Base-by-base conservation (phyloP, 2,888 invertebrate species). In the Acrobasis consociella region DNA sequence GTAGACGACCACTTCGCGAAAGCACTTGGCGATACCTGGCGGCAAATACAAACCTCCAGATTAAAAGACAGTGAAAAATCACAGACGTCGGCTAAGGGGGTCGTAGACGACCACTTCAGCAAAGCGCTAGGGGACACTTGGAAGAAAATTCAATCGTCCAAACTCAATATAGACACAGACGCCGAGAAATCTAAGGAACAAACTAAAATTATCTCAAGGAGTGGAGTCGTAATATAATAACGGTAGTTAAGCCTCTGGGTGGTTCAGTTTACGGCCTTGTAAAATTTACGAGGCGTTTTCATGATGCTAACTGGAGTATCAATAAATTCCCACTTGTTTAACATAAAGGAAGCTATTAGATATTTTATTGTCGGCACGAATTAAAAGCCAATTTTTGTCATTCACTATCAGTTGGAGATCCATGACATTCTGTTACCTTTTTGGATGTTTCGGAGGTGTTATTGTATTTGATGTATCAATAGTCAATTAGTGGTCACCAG, bases 1-100 rank as follows among this genome's bases (percentile, higher is more conserved):
- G 97, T 98, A 53, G 97, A 98, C 87, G 97, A 98, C 82, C 98
- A 98, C 82, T 98, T 98, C 89, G 97, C 97, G 42, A 97, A 97
- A 91, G 97, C 98, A 0, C 90, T 98, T 55, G 96, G 96, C 38
- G 97, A 97, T 78, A 97, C 97, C 0, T 97, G 97, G 97, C 93
- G 93, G 68, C 95, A 95, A 83, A 89, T 96, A 66, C 95, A 95
- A 79, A 94, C 94, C 64, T 94, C 94, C 38, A 93, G 94, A 56
- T 77, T 89, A 79, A 93, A 94, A 81, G 90, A 89, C 65, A 84
- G 69, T 49, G 86, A 93, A 50, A 87, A 86, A 69, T 69, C 76
- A 50, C 82, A 85, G 64, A 66, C 75, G 1, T 74, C 81, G 1
- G 80, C 75, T 52, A 87, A 82, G 68, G 84, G 83, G 42, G 86